Conservation (phyloP, 2,113 vertebrate genomes). For the Ceratotherium simum region DNA sequence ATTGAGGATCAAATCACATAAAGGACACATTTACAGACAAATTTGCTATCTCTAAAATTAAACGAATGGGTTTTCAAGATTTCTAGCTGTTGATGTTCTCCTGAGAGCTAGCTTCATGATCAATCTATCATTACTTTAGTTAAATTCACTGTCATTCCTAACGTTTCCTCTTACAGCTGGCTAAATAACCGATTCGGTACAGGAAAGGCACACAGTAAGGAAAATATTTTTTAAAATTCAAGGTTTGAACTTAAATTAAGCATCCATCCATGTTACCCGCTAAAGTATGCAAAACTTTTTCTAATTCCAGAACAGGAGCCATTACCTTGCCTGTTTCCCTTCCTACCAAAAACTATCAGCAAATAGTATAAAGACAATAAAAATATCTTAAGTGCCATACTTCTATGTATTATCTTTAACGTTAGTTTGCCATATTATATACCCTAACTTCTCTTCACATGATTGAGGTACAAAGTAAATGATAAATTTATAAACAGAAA, state of each 20-base stretch:
- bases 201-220: neutral
- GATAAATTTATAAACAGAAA: neutral
- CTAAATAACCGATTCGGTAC: neutral
- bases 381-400: neutral
- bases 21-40: neutral
- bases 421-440: neutral
- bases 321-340: neutral
- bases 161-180: neutral
- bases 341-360: neutral
- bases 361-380: neutral
- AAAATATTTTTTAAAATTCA: neutral
- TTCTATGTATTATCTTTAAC: neutral
- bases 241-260: neutral
- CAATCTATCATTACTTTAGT: neutral
- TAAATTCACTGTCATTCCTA: neutral
- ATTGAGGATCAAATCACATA: neutral
- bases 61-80: neutral
- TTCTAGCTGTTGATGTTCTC: neutral
- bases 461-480: neutral
- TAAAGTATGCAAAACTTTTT: neutral
- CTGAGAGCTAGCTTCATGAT: neutral
- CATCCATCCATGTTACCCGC: neutral
- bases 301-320: neutral
- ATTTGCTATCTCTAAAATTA: neutral
- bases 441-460: neutral